Conservation (phyloP, 2,888 invertebrate species). For the Cephus pygmeus region DNA sequence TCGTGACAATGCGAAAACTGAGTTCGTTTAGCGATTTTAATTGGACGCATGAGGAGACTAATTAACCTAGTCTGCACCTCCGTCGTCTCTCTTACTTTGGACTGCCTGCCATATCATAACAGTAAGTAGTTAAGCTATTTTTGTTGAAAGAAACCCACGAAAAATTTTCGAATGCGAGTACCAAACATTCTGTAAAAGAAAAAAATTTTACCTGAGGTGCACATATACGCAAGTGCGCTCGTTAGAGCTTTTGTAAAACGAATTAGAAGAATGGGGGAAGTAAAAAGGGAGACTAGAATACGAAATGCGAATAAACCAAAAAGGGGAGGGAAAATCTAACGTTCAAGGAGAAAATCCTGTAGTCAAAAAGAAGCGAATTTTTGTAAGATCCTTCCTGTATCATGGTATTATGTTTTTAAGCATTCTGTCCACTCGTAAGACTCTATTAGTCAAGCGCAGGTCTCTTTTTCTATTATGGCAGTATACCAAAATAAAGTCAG, state of each 20-base stretch:
- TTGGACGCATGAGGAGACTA: background rate
- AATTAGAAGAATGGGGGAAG: background rate
- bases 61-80: background rate
- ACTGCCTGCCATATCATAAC: background rate
- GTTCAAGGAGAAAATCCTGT: background rate
- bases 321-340: background rate
- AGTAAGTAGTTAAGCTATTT: background rate
- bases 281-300: background rate
- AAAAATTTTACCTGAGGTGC: background rate
- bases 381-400: background rate
- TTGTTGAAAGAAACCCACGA: background rate
- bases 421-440: background rate
- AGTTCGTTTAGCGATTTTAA: background rate
- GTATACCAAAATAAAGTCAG: conserved; percentile 1
- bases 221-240: background rate
- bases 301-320: background rate
- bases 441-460: background rate
- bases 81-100: background rate
- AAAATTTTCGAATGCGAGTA: background rate
- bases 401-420: background rate
- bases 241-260: background rate
- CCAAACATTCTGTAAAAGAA: background rate
- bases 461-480: background rate
- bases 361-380: no score
- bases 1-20: background rate